phyloP scores from a whole-genome alignment of 2,797 vertebrate species.

The Yasuhikotakia modesta region DNA sequence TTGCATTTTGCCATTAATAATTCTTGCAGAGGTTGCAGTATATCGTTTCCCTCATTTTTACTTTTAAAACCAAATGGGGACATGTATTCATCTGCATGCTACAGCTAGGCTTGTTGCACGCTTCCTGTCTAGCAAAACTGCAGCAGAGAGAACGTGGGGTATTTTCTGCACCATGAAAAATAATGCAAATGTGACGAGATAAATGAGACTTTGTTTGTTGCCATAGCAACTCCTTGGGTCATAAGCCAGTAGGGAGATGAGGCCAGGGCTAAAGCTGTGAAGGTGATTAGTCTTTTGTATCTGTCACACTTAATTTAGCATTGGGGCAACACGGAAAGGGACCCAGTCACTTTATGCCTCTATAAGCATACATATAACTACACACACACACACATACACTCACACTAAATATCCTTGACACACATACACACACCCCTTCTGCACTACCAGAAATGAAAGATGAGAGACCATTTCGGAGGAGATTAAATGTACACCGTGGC shows the following conservation, averaged over 20 bases:
- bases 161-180: constrained; percentile 67
- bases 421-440: constrained; percentile 16
- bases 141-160: constrained; percentile 38
- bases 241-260: constrained; percentile 83
- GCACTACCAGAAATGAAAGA: constrained; percentile 57
- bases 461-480: constrained; percentile 58
- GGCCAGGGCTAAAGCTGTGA: constrained; percentile 83
- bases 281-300: constrained; percentile 90
- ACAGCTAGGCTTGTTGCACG: constrained; percentile 30
- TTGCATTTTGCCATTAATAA: constrained; percentile 23
- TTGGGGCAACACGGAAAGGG: constrained; percentile 48
- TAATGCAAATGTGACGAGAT: constrained; percentile 84
- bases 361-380: constrained; percentile 42
- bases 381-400: constrained; percentile 31
- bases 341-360: constrained; percentile 65
- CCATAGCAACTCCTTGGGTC: constrained; percentile 86
- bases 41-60: not conserved
- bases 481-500: constrained; percentile 50
- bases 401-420: constrained; percentile 43
- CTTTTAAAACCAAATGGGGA: constrained; percentile 6
- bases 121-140: constrained; percentile 28
- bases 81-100: constrained; percentile 31
- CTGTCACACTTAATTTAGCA: constrained; percentile 89
- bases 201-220: constrained; percentile 88
- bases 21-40: constrained; percentile 37